Percentiles rank a stretch among this genome's conserved stretches.
phyloP scores from a whole-genome alignment of 2,888 invertebrate genomes.

The Fragum whitleyi region DNA sequence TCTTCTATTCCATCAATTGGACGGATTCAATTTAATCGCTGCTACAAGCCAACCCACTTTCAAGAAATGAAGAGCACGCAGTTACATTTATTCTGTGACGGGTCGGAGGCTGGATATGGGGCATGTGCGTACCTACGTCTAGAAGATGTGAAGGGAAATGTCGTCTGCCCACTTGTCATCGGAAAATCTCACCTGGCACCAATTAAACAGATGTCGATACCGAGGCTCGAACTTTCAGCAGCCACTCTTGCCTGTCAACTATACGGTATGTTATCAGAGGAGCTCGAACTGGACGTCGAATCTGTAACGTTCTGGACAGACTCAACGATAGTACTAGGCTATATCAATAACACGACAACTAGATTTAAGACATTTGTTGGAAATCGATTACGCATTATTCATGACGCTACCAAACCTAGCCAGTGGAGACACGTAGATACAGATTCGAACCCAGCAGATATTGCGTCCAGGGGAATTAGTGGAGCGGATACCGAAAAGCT shows the following conservation, averaged over 20 bases:
- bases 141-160: not conserved
- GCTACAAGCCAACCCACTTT: too few relatives aligned
- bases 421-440: too few relatives aligned
- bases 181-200: constrained; percentile 49
- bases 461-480: constrained; percentile 24
- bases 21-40: not conserved
- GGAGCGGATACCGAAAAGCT: constrained; percentile 11
- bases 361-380: constrained; percentile 42
- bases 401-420: too few relatives aligned
- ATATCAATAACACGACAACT: constrained; percentile 12
- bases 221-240: constrained; percentile 48
- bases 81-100: constrained; percentile 42
- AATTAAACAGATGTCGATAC: constrained; percentile 42
- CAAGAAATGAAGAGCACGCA: too few relatives aligned
- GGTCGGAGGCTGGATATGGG: constrained; percentile 25
- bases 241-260: constrained; percentile 22
- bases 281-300: constrained; percentile 21
- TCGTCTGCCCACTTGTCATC: too few relatives aligned
- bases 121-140: constrained; percentile 33
- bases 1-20: not conserved
- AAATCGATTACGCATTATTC: too few relatives aligned
- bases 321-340: too few relatives aligned
- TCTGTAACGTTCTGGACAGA: too few relatives aligned
- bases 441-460: constrained; percentile 23
- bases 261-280: not conserved